Evolutionary conservation across 2,888 invertebrate species (phyloP).

Genomic region (Sesia bembeciformis): DNA sequence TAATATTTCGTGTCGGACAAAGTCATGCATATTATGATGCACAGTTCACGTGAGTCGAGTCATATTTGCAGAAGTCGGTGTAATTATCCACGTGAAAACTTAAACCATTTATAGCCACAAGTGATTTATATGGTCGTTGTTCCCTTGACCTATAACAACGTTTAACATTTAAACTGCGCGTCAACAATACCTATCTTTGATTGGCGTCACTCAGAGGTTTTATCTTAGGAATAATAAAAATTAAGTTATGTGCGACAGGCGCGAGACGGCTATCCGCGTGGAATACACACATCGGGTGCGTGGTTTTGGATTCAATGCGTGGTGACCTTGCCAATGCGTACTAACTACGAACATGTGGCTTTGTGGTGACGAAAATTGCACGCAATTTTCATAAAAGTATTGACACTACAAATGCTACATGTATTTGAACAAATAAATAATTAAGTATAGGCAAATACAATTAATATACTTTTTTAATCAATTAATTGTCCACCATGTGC

Average conservation of each 20-base stretch:
- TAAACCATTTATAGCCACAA: too few relatives aligned
- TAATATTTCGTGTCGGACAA: too few relatives aligned
- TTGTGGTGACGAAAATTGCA: conserved; percentile 14
- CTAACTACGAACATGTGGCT: background rate
- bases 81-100: too few relatives aligned
- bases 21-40: too few relatives aligned
- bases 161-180: conserved; percentile 34
- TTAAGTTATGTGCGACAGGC: conserved; percentile 9
- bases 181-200: conserved; percentile 13
- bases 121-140: conserved; percentile 6
- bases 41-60: too few relatives aligned
- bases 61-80: too few relatives aligned
- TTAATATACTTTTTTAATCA: too few relatives aligned
- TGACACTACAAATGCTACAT: too few relatives aligned
- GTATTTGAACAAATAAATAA: too few relatives aligned
- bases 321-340: conserved; percentile 29
- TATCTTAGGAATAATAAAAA: conserved; percentile 20
- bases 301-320: conserved; percentile 17
- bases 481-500: too few relatives aligned
- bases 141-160: conserved; percentile 50
- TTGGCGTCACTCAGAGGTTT: conserved; percentile 11
- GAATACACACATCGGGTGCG: conserved; percentile 6
- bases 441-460: too few relatives aligned
- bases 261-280: background rate
- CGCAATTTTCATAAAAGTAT: too few relatives aligned